phyloP scores from a whole-genome alignment of 2,888 invertebrate species.

The Spicauda simplicius region DNA sequence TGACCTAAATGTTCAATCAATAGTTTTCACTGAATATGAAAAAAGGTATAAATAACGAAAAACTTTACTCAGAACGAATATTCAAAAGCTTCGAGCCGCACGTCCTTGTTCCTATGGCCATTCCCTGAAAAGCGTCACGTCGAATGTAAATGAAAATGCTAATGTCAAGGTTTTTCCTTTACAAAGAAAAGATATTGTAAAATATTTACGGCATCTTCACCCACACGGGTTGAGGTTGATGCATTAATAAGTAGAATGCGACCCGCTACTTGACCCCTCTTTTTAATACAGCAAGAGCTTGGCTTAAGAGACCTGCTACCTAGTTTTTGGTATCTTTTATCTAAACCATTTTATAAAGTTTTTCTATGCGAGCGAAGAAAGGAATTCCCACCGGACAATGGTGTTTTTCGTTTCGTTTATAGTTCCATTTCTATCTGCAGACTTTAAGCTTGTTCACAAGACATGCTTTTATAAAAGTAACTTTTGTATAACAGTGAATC shows the following conservation, averaged over 20 bases:
- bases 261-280: constrained; percentile 42
- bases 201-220: constrained; percentile 28
- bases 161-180: constrained; percentile 27
- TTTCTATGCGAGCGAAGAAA: constrained; percentile 18
- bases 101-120: constrained; percentile 23
- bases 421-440: neutral
- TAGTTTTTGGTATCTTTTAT: constrained; percentile 36
- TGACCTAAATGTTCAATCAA: too few relatives aligned
- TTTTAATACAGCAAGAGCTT: constrained; percentile 41
- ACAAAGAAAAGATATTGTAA: constrained; percentile 28
- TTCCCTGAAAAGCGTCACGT: constrained; percentile 17
- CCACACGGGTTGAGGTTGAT: constrained; percentile 38
- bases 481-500: too few relatives aligned
- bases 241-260: constrained; percentile 45
- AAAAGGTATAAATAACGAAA: neutral
- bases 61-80: neutral
- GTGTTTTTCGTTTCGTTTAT: neutral
- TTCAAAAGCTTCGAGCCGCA: constrained; percentile 1
- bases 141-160: constrained; percentile 32
- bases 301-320: constrained; percentile 39
- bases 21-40: neutral
- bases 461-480: neutral
- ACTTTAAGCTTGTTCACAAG: neutral
- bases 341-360: constrained; percentile 35
- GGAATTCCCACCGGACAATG: constrained; percentile 12